A percentile compares a stretch with the other conserved stretches of the same genome.
Conservation (phyloP, 1,140 invertebrate species). For the Condylostylus longicornis region DNA sequence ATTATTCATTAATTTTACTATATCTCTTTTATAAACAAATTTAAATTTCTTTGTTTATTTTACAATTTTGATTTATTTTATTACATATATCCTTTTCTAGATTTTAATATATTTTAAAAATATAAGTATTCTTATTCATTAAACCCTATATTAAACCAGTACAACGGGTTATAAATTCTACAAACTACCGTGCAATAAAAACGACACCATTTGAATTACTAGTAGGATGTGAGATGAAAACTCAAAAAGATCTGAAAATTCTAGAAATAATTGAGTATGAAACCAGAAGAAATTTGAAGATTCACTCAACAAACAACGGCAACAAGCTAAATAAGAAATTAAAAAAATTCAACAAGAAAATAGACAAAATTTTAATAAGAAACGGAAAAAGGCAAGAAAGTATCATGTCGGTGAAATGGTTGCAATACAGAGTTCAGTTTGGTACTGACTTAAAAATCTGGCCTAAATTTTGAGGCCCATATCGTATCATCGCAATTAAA, state of each 20-base stretch:
- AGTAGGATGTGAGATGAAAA: not conserved
- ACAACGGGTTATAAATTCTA: slow-evolving; percentile 4
- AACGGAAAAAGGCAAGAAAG: not conserved
- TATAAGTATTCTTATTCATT: too few relatives aligned
- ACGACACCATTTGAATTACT: slow-evolving; percentile 16
- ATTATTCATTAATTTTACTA: too few relatives aligned
- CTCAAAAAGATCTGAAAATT: not conserved
- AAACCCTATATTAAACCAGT: not conserved
- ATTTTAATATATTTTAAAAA: too few relatives aligned
- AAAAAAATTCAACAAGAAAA: not conserved
- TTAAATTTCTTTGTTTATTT: too few relatives aligned
- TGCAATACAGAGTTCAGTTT: not conserved
- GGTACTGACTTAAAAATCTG: not conserved
- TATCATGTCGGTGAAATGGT: not conserved
- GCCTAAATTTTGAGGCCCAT: not conserved
- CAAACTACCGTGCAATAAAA: slow-evolving; percentile 13
- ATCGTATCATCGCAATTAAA: not conserved
- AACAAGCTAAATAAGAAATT: not conserved
- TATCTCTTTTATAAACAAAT: too few relatives aligned
- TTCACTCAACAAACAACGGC: not conserved
- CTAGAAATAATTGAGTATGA: not conserved
- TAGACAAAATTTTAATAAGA: not conserved
- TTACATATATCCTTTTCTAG: too few relatives aligned
- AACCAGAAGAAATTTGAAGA: not conserved
- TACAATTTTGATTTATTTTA: too few relatives aligned